phyloP scores from a whole-genome alignment of 2,888 invertebrate species.

The Pheosia gnoma region DNA sequence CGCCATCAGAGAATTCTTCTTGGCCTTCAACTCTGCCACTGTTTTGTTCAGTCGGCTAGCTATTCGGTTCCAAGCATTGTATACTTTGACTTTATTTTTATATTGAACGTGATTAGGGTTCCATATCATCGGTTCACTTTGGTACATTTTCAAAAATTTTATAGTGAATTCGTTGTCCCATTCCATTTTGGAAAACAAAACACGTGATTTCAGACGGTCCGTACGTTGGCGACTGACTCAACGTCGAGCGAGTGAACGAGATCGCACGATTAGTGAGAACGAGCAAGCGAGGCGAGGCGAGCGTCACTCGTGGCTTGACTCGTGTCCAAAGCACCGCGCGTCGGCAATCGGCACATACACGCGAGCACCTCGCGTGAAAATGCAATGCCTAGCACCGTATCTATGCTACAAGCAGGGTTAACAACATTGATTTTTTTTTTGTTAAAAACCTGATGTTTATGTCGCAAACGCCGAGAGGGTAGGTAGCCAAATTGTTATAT shows the following conservation, averaged over 20 bases:
- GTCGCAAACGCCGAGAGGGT: too few species aligned
- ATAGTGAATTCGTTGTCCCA: slow-evolving; percentile 2
- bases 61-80: slow-evolving; percentile 2
- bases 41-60: background rate
- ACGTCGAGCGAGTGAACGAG: background rate
- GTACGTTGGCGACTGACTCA: background rate
- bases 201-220: background rate
- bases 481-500: too few species aligned
- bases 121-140: slow-evolving; percentile 6
- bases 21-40: background rate
- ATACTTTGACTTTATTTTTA: background rate
- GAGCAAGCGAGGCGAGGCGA: background rate
- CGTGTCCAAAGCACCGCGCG: too few species aligned
- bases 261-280: slow-evolving; percentile 1
- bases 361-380: too few species aligned
- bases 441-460: too few species aligned
- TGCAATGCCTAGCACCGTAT: too few species aligned
- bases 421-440: too few species aligned
- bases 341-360: too few species aligned
- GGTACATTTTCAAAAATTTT: slow-evolving; percentile 3
- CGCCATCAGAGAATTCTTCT: slow-evolving; percentile 8
- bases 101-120: background rate
- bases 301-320: too few species aligned
- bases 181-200: background rate
- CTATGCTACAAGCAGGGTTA: too few species aligned